Percentiles rank a stretch among this genome's conserved stretches.
Conservation (phyloP, 92 coral and sea anemone species). For the Epizoanthus stellaris region DNA sequence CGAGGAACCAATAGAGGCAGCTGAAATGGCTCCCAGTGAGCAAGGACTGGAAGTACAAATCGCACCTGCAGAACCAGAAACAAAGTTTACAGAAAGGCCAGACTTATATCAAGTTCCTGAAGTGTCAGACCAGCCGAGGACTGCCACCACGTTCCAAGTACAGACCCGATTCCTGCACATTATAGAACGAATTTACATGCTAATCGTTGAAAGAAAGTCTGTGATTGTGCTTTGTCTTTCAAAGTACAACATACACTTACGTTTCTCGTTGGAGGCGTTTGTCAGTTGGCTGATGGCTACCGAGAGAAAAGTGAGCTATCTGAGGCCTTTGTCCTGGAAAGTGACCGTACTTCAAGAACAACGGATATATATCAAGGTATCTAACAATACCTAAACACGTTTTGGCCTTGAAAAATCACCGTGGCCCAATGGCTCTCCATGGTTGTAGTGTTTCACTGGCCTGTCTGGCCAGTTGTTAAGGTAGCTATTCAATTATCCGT, state of each 20-base stretch:
- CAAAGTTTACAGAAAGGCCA: slow-evolving; percentile 41
- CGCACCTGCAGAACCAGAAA: slow-evolving; percentile 28
- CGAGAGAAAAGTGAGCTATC: slow-evolving; percentile 72
- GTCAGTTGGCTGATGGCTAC: slow-evolving; percentile 87
- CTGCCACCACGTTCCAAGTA: slow-evolving; percentile 49
- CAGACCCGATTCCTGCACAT: slow-evolving; percentile 70
- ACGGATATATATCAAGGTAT: slow-evolving; percentile 83
- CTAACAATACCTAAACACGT: slow-evolving; percentile 5
- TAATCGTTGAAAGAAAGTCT: slow-evolving; percentile 82
- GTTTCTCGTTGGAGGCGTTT: slow-evolving; percentile 82
- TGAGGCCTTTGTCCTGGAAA: slow-evolving; percentile 88
- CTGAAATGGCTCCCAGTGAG: slow-evolving; percentile 29
- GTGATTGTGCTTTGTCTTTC: slow-evolving; percentile 70
- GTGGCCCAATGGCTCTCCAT: background rate
- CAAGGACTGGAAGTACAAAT: slow-evolving; percentile 23
- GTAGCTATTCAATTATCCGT: background rate
- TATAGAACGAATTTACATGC: slow-evolving; percentile 82
- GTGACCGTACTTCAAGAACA: slow-evolving; percentile 71
- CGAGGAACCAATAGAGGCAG: slow-evolving; percentile 3
- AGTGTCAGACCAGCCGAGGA: slow-evolving; percentile 19
- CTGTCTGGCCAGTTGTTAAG: background rate
- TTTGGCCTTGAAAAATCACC: background rate
- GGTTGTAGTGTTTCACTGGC: background rate
- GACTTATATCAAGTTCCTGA: slow-evolving; percentile 46
- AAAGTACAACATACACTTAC: slow-evolving; percentile 70